Conservation (phyloP, 2,888 invertebrate species). For the Thalpophila matura region DNA sequence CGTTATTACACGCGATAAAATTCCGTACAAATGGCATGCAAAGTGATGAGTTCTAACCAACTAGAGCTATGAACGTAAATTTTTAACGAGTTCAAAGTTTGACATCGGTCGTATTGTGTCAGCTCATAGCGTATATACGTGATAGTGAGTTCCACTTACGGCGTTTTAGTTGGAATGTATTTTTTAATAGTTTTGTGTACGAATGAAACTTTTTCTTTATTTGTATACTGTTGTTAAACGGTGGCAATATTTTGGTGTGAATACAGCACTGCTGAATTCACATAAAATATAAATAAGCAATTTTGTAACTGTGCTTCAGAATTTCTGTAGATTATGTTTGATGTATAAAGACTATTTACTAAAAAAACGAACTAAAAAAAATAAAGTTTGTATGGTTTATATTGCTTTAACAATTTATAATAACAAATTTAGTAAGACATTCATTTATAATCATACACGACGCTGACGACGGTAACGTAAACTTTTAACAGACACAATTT, state of each 20-base stretch:
- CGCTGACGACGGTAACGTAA: not conserved
- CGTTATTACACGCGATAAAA: constrained; percentile 63
- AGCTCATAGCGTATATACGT: constrained; percentile 55
- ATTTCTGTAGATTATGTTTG: too few species aligned
- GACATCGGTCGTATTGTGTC: constrained; percentile 65
- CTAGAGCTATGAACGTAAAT: constrained; percentile 69
- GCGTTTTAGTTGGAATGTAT: constrained; percentile 35
- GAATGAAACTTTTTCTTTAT: constrained; percentile 7
- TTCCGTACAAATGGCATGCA: constrained; percentile 62
- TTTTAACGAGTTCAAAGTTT: constrained; percentile 78
- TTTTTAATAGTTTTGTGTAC: constrained; percentile 18
- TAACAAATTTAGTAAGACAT: too few species aligned
- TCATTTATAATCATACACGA: too few species aligned
- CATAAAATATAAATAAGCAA: too few species aligned
- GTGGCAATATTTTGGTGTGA: not conserved
- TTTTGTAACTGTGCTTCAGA: not conserved
- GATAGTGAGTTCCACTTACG: constrained; percentile 61
- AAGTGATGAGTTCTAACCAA: constrained; percentile 70
- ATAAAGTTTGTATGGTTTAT: too few species aligned
- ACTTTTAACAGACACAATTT: not conserved
- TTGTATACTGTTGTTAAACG: not conserved
- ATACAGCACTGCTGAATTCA: not conserved
- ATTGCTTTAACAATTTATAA: too few species aligned
- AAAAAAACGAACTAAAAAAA: too few species aligned
- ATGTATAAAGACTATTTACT: too few species aligned